These are phyloP conservation scores for Shinisaurus crocodilurus DNA, from an alignment of 2,113 vertebrate genomes.

Conservation along the genomic window DNA sequence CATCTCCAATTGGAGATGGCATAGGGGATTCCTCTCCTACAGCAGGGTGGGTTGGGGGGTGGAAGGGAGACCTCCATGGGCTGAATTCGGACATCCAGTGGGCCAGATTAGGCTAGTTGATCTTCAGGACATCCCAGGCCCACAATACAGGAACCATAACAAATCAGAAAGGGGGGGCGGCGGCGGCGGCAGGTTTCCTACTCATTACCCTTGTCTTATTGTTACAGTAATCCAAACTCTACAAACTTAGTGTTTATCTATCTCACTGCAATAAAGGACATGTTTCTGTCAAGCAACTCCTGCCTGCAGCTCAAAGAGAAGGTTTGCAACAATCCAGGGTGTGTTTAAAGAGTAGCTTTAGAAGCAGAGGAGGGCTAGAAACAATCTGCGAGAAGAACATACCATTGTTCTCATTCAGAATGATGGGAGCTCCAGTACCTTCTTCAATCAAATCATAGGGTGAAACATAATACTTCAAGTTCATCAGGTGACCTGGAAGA, in stretches of 20 bases:
- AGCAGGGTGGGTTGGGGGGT: too few species aligned
- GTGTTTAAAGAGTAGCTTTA: neutral
- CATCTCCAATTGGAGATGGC: too few species aligned
- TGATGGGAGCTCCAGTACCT: conserved; percentile 82
- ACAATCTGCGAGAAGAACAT: neutral
- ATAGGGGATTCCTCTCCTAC: too few species aligned
- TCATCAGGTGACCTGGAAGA: conserved; percentile 88
- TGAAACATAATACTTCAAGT: conserved; percentile 95
- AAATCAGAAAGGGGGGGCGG: neutral
- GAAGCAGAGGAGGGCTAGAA: neutral
- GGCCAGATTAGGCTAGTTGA: too few species aligned
- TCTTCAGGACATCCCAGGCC: neutral
- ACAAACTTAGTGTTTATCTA: neutral
- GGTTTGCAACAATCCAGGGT: neutral
- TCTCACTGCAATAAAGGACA: neutral
- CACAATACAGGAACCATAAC: neutral
- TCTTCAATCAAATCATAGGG: conserved; percentile 96
- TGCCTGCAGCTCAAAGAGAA: neutral
- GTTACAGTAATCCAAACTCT: neutral
- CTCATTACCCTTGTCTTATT: neutral
- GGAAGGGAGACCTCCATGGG: too few species aligned
- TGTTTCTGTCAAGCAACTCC: neutral
- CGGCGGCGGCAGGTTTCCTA: neutral
- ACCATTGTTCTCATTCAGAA: conserved; percentile 87
- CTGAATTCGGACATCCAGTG: too few species aligned